Evolutionary conservation across 2,797 vertebrate species (phyloP), one percentile per base, ranked within the genome.

Genomic region (Hyperoplus lanceolatus): DNA sequence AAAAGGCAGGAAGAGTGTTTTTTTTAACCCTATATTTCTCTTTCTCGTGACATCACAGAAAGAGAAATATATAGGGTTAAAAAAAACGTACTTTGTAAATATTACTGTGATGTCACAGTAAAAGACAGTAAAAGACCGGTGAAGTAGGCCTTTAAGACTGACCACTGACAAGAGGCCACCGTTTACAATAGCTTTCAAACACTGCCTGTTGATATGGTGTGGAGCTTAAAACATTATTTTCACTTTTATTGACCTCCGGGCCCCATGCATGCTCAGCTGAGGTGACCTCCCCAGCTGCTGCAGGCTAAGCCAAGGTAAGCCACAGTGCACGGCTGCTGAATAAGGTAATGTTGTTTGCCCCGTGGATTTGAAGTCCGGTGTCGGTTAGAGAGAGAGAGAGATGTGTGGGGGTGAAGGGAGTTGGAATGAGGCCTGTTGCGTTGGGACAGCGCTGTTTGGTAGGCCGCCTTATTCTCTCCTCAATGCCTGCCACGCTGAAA

Each of bases 401-500:
- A 49, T 3, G 68, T 66, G 54, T n/a, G 8, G 39, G 3, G 49
- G 62, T 4, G 60, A n/a, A 1, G 53, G 62, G 53, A 46, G 53
- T 66, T 65, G 67, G 69, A 29, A 59, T 18, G n/a, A 67, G 73
- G 43, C 71, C 4, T 54, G 81, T 86, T 82, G 78, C 66, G 58
- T 82, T 88, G 43, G 7, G 53, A 68, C 49, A 4, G 51, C 21
- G 16, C 79, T 73, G 84, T 82, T 29, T 0, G 57, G 70, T 72
- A 71, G 48, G 11, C 72, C 77, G 38, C 82, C 75, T 88, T 80
- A 70, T 79, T 73, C 71, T 85, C 66, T 70, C 81, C 74, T 83
- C 68, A 67, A 67, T 67, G 70, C 84, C 84, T 85, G 84, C 77
- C 59, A 63, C 74, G 75, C 62, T 75, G 86, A 92, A 96, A 96